Evolutionary conservation across 2,888 invertebrate genomes (phyloP), one percentile per base, ranked within the genome.

Genomic region (Nomada flava): DNA sequence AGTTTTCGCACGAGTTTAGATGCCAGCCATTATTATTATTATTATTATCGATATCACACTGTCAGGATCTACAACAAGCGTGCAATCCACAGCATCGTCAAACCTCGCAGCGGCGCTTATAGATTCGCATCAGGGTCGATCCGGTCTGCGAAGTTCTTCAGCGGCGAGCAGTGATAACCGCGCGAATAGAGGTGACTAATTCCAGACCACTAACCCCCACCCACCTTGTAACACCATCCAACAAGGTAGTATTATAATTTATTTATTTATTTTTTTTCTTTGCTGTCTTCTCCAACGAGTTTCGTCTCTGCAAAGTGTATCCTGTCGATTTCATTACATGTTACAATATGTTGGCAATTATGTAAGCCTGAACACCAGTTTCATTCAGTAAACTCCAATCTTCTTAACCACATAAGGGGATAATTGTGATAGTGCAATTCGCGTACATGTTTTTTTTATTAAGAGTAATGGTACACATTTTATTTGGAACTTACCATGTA

Each of bases 51-150:
- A 87, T 81, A 76, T 85, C 74, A 71, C 77, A 76, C 78, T 79
- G 36, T 76, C 81, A 93, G 93, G 93, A 84, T 94, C 93, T 53
- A 93, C 93, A 73, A 93, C 93, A 76, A 93, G 93, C 83, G 92
- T 93, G 65, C 93, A 93, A 86, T 93, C 93, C 63, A 93, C 94
- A 77, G 94, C 94, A 84, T 94, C 95, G 50, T 95, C 95, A 55
- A 95, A 95, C 89, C 93, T 95, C 63, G 95, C 95, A 64, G 95
- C 95, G 55, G 95, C 95, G 5, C 93, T 95, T 68, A 92, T 96
- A 82, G 95, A 95, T 86, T 94, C 94, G n/a, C 93, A 94, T 86
- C 94, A 95, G 20, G 94, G 94, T 77, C 94, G 94, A 63, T 90
- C 91, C 59, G 90, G 92, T 73, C 90, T 93, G 50, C 92, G 93